A percentile compares a stretch with the other conserved stretches of the same genome.
phyloP scores from a whole-genome alignment of 2,797 vertebrate genomes.

The Liparis tanakae region DNA sequence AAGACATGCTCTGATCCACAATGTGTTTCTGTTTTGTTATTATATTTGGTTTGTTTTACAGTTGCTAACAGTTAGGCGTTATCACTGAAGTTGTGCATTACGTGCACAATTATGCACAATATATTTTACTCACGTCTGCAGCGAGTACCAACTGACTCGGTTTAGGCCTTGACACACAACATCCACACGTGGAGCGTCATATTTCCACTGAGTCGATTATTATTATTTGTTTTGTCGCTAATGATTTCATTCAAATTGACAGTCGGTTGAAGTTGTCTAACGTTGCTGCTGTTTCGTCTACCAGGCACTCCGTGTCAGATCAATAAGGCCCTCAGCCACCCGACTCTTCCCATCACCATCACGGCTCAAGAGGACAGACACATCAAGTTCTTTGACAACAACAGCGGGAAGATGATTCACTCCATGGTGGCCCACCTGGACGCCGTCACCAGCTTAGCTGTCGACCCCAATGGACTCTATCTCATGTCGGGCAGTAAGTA shows the following conservation, averaged over 20 bases:
- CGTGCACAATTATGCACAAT: too few relatives aligned
- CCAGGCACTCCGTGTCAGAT: conserved; percentile 90
- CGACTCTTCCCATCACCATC: conserved; percentile 96
- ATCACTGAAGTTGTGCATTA: too few relatives aligned
- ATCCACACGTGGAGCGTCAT: background rate
- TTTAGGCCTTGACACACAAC: background rate
- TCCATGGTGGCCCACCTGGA: conserved; percentile 99
- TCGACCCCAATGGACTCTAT: conserved; percentile 97
- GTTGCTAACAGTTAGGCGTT: background rate
- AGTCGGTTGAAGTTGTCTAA: background rate
- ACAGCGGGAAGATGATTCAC: conserved; percentile 95
- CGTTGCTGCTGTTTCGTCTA: conserved; percentile 14
- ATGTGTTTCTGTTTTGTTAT: background rate
- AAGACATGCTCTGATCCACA: background rate
- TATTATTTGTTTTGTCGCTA: background rate
- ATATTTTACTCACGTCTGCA: too few relatives aligned
- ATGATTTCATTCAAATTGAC: background rate
- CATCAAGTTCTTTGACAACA: conserved; percentile 99
- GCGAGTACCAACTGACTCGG: background rate
- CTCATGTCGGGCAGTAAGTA: conserved; percentile 99
- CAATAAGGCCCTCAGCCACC: conserved; percentile 97
- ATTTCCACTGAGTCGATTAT: background rate
- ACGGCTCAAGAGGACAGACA: conserved; percentile 97
- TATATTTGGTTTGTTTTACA: background rate
- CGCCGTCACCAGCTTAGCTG: conserved; percentile 96